Percentiles rank a stretch among this genome's conserved stretches.
Evolutionary conservation across 2,888 invertebrate genomes (phyloP).

Genomic region (Branchinecta sandiegonensis): DNA sequence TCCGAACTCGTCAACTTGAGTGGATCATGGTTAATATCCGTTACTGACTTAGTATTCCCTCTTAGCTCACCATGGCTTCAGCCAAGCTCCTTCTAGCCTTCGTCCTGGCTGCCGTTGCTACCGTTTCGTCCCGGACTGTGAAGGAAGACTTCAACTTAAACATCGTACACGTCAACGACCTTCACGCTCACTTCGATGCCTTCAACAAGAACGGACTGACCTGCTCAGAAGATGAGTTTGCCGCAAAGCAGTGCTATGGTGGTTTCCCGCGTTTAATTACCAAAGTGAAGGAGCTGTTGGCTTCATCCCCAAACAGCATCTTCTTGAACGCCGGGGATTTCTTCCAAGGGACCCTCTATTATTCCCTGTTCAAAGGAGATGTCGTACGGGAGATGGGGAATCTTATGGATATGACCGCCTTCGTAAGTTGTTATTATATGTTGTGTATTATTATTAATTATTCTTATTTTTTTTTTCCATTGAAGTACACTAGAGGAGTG

Average conservation of each 20-base stretch:
- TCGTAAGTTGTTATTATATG: background rate
- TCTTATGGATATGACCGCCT: background rate
- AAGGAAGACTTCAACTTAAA: background rate
- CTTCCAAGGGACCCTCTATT: slow-evolving; percentile 68
- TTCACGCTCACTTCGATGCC: slow-evolving; percentile 9
- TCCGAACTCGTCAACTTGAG: too few species aligned
- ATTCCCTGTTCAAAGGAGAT: slow-evolving; percentile 14
- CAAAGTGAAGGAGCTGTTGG: slow-evolving; percentile 17
- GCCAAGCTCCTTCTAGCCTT: too few species aligned
- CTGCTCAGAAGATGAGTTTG: background rate
- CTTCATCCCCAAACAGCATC: slow-evolving; percentile 32
- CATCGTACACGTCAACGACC: background rate
- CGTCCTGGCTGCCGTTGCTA: too few species aligned
- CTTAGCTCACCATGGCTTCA: too few species aligned
- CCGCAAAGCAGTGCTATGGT: slow-evolving; percentile 20
- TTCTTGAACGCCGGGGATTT: slow-evolving; percentile 86
- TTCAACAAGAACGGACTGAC: background rate
- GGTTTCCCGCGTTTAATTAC: slow-evolving; percentile 22
- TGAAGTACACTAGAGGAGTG: too few species aligned
- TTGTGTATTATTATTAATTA: too few species aligned
- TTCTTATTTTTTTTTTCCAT: too few species aligned
- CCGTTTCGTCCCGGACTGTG: too few species aligned
- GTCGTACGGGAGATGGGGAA: background rate
- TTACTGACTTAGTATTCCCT: too few species aligned
- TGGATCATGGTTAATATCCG: too few species aligned